These are phyloP conservation scores for Xanthorhoe designata DNA, from an alignment of 2,888 invertebrate species.

Conservation along the genomic window DNA sequence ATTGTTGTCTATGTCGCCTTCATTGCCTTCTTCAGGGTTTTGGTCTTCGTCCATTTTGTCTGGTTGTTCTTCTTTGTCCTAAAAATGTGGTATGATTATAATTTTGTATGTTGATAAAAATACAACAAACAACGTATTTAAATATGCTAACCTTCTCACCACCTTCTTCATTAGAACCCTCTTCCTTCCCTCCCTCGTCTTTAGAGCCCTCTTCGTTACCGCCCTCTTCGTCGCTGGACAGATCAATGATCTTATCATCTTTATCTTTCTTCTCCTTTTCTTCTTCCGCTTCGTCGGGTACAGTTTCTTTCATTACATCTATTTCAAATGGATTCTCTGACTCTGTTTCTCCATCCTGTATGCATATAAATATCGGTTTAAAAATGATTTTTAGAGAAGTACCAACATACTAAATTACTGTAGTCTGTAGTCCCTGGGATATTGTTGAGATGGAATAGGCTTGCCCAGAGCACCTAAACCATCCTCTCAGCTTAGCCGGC, in stretches of 20 bases:
- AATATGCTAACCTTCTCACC: slow-evolving; percentile 24
- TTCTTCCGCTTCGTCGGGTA: slow-evolving; percentile 70
- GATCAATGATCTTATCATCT: slow-evolving; percentile 68
- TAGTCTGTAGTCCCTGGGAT: too few species aligned
- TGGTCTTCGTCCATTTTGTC: slow-evolving; percentile 24
- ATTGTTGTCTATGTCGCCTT: slow-evolving; percentile 1
- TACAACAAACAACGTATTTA: too few species aligned
- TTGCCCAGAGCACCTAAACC: too few species aligned
- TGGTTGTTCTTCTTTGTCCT: slow-evolving; percentile 52
- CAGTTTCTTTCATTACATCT: slow-evolving; percentile 89
- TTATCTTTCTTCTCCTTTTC: slow-evolving; percentile 69
- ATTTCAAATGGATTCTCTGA: slow-evolving; percentile 95
- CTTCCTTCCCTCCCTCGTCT: slow-evolving; percentile 53
- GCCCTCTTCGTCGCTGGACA: slow-evolving; percentile 79
- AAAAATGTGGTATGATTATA: neutral
- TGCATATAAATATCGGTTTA: too few species aligned
- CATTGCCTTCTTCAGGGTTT: slow-evolving; percentile 7
- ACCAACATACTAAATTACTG: too few species aligned
- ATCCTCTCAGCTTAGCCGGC: too few species aligned
- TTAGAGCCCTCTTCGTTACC: slow-evolving; percentile 60
- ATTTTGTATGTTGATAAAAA: too few species aligned
- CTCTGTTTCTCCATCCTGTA: slow-evolving; percentile 81
- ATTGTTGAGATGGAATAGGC: too few species aligned
- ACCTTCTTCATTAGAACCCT: slow-evolving; percentile 41
- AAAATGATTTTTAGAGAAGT: too few species aligned